Conservation (phyloP, 2,113 vertebrate species). For the Archilochus colubris region DNA sequence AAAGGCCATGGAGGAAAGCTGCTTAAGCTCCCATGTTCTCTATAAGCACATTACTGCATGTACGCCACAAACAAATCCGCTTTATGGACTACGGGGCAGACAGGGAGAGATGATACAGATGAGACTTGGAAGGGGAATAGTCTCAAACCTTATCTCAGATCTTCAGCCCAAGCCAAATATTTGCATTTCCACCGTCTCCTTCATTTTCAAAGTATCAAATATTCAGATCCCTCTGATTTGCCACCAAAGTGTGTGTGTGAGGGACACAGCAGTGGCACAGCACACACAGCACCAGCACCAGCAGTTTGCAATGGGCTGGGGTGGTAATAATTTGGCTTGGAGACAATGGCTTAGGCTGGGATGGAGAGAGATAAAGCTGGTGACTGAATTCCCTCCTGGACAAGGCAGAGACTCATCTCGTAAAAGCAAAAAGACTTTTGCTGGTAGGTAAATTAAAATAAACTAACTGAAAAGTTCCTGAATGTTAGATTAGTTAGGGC, state of each 20-base stretch:
- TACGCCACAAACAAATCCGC: not conserved
- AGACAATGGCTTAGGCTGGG: not conserved
- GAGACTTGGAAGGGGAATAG: not conserved
- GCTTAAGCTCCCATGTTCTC: not conserved
- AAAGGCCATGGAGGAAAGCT: not conserved
- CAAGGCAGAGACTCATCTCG: not conserved
- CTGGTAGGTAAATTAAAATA: not conserved
- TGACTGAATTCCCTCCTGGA: too few species aligned
- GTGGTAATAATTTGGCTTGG: accelerated
- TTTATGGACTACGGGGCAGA: not conserved
- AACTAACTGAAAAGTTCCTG: not conserved
- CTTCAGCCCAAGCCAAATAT: not conserved
- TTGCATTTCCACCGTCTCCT: not conserved
- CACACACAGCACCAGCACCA: accelerated
- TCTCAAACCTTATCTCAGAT: not conserved
- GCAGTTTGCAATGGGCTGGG: accelerated
- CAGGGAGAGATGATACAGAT: not conserved
- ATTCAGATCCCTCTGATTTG: not conserved
- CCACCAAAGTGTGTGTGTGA: not conserved
- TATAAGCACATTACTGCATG: not conserved
- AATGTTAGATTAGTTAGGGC: accelerated
- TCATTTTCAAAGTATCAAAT: not conserved
- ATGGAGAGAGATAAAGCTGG: not conserved
- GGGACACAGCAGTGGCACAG: accelerated
- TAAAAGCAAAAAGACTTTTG: not conserved